Evolutionary conservation across 2,113 vertebrate genomes (phyloP).

Genomic region (Cavia aperea): DNA sequence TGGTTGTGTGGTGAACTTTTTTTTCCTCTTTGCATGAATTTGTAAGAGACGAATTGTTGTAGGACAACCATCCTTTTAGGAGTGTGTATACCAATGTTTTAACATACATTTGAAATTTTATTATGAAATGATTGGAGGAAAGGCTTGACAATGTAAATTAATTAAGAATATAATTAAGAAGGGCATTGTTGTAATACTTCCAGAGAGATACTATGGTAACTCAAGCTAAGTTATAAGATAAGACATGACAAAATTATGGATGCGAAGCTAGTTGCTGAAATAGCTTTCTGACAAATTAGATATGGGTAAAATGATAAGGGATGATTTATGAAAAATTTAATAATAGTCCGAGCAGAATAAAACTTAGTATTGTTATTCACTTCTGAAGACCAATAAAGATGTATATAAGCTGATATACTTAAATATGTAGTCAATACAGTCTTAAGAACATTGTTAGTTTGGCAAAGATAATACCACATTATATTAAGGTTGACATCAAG

Average conservation of each 20-base stretch:
- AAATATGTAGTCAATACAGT: not conserved
- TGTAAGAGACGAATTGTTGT: not conserved
- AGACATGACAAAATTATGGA: not conserved
- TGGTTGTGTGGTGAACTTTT: no score
- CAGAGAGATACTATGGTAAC: not conserved
- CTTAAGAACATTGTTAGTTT: not conserved
- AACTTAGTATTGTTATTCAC: not conserved
- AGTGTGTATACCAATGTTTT: not conserved
- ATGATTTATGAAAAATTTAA: not conserved
- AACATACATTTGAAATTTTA: not conserved
- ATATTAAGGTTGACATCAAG: accelerated
- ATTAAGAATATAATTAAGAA: not conserved
- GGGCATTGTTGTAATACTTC: not conserved
- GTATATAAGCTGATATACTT: not conserved
- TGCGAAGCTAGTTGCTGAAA: not conserved
- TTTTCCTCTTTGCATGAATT: not conserved
- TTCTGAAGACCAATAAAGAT: not conserved
- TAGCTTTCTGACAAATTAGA: not conserved
- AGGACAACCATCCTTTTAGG: not conserved
- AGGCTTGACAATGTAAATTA: not conserved
- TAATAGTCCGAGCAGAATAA: not conserved
- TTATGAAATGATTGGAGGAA: not conserved
- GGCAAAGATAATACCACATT: not conserved
- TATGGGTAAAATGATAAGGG: not conserved
- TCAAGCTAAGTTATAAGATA: no score